A percentile compares a stretch with the other conserved stretches of the same genome.
Conservation (phyloP, 2,113 vertebrate genomes). For the Barnardius zonarius region DNA sequence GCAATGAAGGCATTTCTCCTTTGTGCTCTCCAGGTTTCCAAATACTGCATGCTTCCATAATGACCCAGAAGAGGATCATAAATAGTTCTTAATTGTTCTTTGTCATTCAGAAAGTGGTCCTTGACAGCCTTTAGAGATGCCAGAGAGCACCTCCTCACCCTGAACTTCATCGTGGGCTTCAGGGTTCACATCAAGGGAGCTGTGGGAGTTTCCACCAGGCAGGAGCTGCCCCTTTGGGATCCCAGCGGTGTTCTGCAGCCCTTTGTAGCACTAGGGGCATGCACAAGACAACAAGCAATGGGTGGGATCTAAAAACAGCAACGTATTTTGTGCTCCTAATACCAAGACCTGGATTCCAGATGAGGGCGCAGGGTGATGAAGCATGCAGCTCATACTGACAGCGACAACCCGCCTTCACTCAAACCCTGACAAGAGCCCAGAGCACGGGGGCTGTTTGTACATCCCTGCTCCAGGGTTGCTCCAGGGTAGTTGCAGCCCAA, state of each 20-base stretch:
- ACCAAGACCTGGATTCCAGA: neutral
- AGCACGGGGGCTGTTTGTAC: neutral
- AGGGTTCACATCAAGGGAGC: neutral
- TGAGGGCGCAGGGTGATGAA: neutral
- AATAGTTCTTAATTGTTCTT: neutral
- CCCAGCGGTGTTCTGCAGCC: neutral
- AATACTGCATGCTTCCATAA: neutral
- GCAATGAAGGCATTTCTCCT: neutral
- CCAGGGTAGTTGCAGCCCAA: rapidly evolving
- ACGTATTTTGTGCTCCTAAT: neutral
- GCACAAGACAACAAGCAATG: neutral
- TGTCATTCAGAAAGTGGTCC: neutral
- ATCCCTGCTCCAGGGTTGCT: neutral
- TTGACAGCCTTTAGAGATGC: neutral
- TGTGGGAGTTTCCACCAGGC: neutral
- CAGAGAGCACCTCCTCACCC: neutral
- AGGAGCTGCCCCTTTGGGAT: neutral
- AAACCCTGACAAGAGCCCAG: neutral
- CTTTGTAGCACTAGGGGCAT: neutral
- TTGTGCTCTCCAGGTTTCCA: neutral
- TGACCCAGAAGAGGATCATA: neutral
- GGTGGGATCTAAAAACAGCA: neutral
- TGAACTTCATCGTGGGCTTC: neutral
- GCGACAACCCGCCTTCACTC: neutral
- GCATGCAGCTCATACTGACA: neutral